A percentile compares a stretch with the other conserved stretches of the same genome.
These are phyloP conservation scores for Timema podura DNA, from an alignment of 2,888 invertebrate genomes.

Conservation along the genomic window DNA sequence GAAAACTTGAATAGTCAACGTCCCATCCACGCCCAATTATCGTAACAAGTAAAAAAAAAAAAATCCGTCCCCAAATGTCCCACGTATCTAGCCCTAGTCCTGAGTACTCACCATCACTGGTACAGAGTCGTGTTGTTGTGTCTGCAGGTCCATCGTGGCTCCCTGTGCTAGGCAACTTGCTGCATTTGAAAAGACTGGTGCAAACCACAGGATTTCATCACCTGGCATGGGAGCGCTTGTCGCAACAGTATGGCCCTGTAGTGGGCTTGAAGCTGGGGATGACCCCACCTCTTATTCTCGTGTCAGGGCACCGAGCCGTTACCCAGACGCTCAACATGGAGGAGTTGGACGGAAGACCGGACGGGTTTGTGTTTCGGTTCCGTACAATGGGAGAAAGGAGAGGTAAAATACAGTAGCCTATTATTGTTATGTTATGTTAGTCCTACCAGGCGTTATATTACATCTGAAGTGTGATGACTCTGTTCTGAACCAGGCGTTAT, in stretches of 20 bases:
- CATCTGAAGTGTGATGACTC: neutral
- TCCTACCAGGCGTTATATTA: too few relatives aligned
- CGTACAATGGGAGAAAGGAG: constrained; percentile 59
- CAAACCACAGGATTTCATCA: constrained; percentile 56
- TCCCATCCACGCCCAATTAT: too few relatives aligned
- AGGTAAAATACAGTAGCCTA: too few relatives aligned
- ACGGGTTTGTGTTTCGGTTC: constrained; percentile 58
- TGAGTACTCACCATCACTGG: too few relatives aligned
- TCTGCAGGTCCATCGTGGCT: constrained; percentile 26
- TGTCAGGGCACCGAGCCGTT: constrained; percentile 55
- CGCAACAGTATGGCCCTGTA: constrained; percentile 56
- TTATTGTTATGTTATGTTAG: too few relatives aligned
- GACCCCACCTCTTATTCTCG: constrained; percentile 61
- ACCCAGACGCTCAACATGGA: constrained; percentile 53
- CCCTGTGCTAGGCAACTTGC: constrained; percentile 25
- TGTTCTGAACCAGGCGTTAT: too few relatives aligned
- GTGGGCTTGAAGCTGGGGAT: constrained; percentile 69
- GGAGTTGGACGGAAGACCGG: constrained; percentile 61
- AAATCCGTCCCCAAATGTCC: too few relatives aligned
- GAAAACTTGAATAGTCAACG: too few relatives aligned
- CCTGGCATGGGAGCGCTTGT: constrained; percentile 61
- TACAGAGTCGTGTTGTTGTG: neutral
- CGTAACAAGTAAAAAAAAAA: too few relatives aligned
- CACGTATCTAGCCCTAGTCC: too few relatives aligned
- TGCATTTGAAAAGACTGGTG: constrained; percentile 19